Evolutionary conservation across 2,797 vertebrate genomes (phyloP).

Genomic region (Tangara arthus): DNA sequence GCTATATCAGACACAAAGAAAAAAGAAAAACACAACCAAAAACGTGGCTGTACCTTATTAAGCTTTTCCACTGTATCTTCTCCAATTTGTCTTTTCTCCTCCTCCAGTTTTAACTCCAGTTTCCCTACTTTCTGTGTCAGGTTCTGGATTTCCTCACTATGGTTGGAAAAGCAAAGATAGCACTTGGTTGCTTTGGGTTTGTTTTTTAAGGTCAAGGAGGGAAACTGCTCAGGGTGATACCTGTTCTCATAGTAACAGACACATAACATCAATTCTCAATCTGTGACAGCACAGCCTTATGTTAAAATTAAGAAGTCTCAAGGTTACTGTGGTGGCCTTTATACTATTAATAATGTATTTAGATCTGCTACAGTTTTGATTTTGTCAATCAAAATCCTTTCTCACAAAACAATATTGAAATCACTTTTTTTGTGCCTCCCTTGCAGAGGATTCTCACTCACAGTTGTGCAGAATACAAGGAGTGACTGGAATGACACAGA

Average conservation of each 20-base stretch:
- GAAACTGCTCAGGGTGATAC: background rate
- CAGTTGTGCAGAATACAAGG: background rate
- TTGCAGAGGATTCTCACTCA: background rate
- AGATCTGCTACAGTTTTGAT: background rate
- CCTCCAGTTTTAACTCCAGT: constrained; percentile 68
- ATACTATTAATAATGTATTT: background rate
- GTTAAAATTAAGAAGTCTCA: background rate
- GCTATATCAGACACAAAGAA: background rate
- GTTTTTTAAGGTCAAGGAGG: background rate
- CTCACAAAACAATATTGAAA: background rate
- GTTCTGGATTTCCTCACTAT: constrained; percentile 79
- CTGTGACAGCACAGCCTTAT: background rate
- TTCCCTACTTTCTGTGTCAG: constrained; percentile 69
- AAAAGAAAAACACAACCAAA: background rate
- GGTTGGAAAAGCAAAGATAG: background rate
- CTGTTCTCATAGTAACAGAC: background rate
- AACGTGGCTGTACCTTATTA: constrained; percentile 45
- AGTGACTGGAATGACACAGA: background rate
- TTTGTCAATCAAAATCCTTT: background rate
- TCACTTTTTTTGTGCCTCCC: background rate
- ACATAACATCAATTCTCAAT: background rate
- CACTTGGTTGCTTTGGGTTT: background rate
- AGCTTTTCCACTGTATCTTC: background rate
- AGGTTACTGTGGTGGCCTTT: background rate
- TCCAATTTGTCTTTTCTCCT: constrained; percentile 7